Base-by-base conservation (phyloP, 1,140 invertebrate genomes). In the Drosophila pruinosa region DNA sequence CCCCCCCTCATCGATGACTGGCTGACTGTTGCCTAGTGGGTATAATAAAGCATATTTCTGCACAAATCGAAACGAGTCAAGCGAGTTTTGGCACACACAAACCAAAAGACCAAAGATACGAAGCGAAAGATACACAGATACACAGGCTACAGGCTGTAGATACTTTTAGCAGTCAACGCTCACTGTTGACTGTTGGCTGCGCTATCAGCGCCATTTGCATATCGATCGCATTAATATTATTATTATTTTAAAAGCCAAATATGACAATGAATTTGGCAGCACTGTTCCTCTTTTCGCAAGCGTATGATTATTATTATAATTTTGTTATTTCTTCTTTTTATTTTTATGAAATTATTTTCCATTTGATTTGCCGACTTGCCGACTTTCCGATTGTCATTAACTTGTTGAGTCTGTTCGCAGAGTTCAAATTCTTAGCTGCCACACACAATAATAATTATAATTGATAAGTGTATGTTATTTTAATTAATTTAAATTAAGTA, bases 21-120 rank as follows among this genome's bases (percentile, higher is more conserved):
- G 0, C 21, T 19, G 41, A 45, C 14, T 45, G 41, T 10, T 24
- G 43, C 19, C 19, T 47, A 6, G 14, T 31, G 47, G 19, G 47
- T 50, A 88, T 82, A 86, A 86, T 86, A 86, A 86, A 86, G 69
- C 82, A 86, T 86, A 86, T 86, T 86, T 86, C 82, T 86, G 82
- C 82, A 82, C 78, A 77, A 65, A 81, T 86, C 82, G 59, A 81
- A 86, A 86, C 81, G 81, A 68, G 81, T 86, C 76, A 50, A 73
- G 81, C 81, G 50, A 75, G 82, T 86, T 86, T 85, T 47, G 43
- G 43, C 21, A 15, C 52, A 36, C 21, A 31, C 34, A 45, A 8
- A 56, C 26, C 22, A 45, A 68, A 24, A 50, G 41, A n/a, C 50
- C 31, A 69, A 31, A 78, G 45, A 69, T 52, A 31, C 34, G 38